Base-by-base conservation (phyloP, 2,113 vertebrate genomes). In the Hepsetus odoe region DNA sequence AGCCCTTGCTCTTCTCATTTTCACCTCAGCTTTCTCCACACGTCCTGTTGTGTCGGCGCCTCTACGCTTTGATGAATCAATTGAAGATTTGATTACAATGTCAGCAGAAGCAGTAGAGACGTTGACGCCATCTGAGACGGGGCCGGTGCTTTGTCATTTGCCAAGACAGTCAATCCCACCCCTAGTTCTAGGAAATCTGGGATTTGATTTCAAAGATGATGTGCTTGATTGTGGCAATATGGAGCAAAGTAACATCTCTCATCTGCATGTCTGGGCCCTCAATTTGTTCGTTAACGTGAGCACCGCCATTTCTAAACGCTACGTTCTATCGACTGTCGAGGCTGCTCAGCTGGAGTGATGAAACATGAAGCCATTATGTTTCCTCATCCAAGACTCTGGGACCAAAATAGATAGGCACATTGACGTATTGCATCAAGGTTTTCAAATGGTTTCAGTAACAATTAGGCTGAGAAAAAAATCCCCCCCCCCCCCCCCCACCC, bases 391-490 rank as follows among this genome's bases (percentile, higher is more conserved):
- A 79, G 32, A 59, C 70, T 35, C 24, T 20, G 20, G 18, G 61
- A 79, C 24, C 55, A 59, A 77, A 80, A 53, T 67, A 76, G 73
- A 72, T 26, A 13, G 35, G 58, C 32, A 51, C 5, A 5, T 35
- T 22, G 14, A 38, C 42, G 10, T 28, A 51, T 12, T 33, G 69
- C 69, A 44, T 9, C 59, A 20, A 61, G 67, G 51, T 64, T 76
- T 77, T 40, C 20, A 79, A 76, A 76, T 8, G 16, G 70, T 80
- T 80, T 83, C 35, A 22, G 35, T 49, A 74, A 65, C 72, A 82
- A 82, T 76, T 79, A 84, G 77, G 44, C 18, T 22, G 35, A 80
- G 68, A 33, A 33, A 58, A 84, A 75, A 58, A 79, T 77, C 66
- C 38, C 74, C 69, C 67, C 58, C 51, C 74, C 81, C 65, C 46